phyloP scores from a whole-genome alignment of 2,888 invertebrate species.

The Yponomeuta malinellus region DNA sequence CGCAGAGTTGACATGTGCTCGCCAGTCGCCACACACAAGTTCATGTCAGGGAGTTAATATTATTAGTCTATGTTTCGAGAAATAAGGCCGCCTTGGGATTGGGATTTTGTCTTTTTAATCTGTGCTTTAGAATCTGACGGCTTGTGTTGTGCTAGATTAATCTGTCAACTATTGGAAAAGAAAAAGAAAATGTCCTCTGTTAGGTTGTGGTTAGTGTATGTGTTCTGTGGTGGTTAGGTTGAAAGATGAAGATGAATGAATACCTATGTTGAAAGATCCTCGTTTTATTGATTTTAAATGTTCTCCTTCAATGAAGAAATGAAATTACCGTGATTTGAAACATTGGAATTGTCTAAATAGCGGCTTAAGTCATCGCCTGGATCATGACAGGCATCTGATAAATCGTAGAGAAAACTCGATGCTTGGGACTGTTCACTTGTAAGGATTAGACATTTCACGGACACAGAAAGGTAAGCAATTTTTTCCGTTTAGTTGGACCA shows the following conservation, averaged over 20 bases:
- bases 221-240: too few relatives aligned
- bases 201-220: not conserved
- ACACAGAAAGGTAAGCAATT: not conserved
- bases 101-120: too few relatives aligned
- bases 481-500: not conserved
- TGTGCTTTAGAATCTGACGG: too few relatives aligned
- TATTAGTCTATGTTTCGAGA: too few relatives aligned
- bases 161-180: not conserved
- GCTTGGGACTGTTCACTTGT: not conserved
- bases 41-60: too few relatives aligned
- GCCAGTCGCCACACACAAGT: too few relatives aligned
- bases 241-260: too few relatives aligned
- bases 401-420: not conserved
- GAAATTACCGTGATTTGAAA: not conserved
- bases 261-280: not conserved
- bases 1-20: too few relatives aligned
- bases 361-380: not conserved
- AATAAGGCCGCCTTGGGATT: too few relatives aligned
- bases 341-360: not conserved
- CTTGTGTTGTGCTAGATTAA: not conserved
- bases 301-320: not conserved
- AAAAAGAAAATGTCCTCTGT: not conserved
- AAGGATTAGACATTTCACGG: not conserved
- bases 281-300: not conserved
- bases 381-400: not conserved